These are phyloP conservation scores for Rhamphomyia laevipes DNA, from an alignment of 2,888 invertebrate genomes.

Conservation along the genomic window DNA sequence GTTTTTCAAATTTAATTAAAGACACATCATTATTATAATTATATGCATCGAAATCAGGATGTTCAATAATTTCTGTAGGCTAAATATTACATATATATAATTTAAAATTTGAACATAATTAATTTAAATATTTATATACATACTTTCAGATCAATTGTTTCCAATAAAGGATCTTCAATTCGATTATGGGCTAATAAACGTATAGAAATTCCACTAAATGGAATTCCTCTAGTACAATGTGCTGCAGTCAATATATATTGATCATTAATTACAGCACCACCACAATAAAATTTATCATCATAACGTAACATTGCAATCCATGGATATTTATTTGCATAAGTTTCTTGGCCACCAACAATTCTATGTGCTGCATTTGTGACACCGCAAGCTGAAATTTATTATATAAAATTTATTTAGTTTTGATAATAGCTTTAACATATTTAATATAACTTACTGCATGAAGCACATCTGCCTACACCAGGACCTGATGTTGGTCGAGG, in stretches of 20 bases:
- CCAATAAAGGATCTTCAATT: neutral
- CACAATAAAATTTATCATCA: slow-evolving; percentile 51
- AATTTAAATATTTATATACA: neutral
- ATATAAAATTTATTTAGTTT: neutral
- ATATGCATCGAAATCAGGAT: slow-evolving; percentile 49
- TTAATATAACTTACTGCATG: neutral
- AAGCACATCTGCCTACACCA: neutral
- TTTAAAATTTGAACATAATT: neutral
- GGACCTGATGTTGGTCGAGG: too few relatives aligned
- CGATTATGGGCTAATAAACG: slow-evolving; percentile 55
- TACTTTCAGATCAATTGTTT: slow-evolving; percentile 12
- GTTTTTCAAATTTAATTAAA: slow-evolving; percentile 49
- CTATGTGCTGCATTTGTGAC: slow-evolving; percentile 45
- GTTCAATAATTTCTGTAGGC: slow-evolving; percentile 39
- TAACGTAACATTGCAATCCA: slow-evolving; percentile 50
- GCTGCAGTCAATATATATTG: slow-evolving; percentile 58
- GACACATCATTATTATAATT: slow-evolving; percentile 58
- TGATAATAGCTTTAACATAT: neutral
- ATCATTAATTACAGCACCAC: slow-evolving; percentile 56
- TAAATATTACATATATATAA: slow-evolving; percentile 9
- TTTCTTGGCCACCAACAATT: slow-evolving; percentile 62
- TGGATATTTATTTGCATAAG: slow-evolving; percentile 42
- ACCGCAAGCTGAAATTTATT: slow-evolving; percentile 46
- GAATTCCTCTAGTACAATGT: slow-evolving; percentile 51
- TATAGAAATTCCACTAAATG: slow-evolving; percentile 41